Evolutionary conservation across 2,888 invertebrate species (phyloP).

Genomic region (Ptychoptera contaminata): DNA sequence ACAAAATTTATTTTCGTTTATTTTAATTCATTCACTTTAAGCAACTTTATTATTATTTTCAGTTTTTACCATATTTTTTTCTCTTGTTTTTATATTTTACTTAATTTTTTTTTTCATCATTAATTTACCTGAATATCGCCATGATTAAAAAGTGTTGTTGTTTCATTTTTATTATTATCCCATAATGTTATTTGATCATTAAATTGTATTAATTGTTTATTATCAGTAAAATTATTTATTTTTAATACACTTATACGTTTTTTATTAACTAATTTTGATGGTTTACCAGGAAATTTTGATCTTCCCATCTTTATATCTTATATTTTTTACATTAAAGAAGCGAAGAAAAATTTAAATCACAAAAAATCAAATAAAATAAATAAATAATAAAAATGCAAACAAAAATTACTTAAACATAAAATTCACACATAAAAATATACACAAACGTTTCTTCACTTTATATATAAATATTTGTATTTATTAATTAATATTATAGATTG

Average conservation of each 20-base stretch:
- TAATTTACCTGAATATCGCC: slow-evolving; percentile 9
- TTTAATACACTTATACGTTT: slow-evolving; percentile 69
- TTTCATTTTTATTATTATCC: slow-evolving; percentile 8
- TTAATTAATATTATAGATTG: too few species aligned
- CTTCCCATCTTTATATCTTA: slow-evolving; percentile 22
- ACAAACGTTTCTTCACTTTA: too few species aligned
- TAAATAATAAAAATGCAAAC: too few species aligned
- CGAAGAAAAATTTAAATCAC: too few species aligned
- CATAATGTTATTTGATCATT: slow-evolving; percentile 11
- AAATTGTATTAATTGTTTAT: slow-evolving; percentile 6
- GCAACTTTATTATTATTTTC: too few species aligned
- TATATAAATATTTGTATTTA: too few species aligned
- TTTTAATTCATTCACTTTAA: too few species aligned
- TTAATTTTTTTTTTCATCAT: neutral
- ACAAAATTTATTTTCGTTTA: too few species aligned
- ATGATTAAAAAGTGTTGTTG: slow-evolving; percentile 10
- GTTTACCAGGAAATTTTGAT: slow-evolving; percentile 65
- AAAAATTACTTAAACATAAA: too few species aligned
- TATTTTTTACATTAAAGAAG: too few species aligned
- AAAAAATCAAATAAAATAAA: too few species aligned
- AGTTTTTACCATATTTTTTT: neutral
- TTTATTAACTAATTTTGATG: slow-evolving; percentile 72
- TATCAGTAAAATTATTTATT: slow-evolving; percentile 21
- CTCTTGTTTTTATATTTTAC: neutral
- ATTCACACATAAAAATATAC: too few species aligned